Evolutionary conservation across 2,888 invertebrate genomes (phyloP), one percentile per base, ranked within the genome.

Genomic region (Amphipoea lucens): DNA sequence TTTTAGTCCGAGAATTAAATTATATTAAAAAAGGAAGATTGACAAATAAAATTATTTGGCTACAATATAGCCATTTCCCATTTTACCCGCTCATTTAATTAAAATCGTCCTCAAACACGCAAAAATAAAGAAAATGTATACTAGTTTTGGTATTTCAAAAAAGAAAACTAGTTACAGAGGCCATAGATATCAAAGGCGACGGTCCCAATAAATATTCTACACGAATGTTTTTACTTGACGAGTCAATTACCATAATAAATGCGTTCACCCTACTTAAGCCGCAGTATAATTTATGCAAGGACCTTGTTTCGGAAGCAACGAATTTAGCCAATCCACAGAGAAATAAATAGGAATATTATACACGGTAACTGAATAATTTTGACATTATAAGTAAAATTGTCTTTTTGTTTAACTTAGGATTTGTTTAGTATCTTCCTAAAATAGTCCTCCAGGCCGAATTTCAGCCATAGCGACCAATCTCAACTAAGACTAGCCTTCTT

Each of bases 231-330:
- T 89, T 82, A 84, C 81, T 82, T 72, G 71, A 83, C 68, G 76
- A 79, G 78, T 74, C 75, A 51, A 88, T 88, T 89, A 84, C 67
- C 82, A 88, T 88, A 89, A 82, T 86, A 84, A 88, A 88, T 80
- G 74, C 76, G 78, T 81, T 78, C 70, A 85, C 74, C 78, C 79
- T 88, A 89, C 88, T 89, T 88, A 87, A 51, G 63, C 78, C 71
- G 3, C 68, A 74, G 73, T 83, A 84, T 89, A 88, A 88, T 88
- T 88, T 89, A 88, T 88, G 81, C 89, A 48, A 81, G 81, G 67
- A 78, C 81, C 83, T 85, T 84, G 88, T 84, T 84, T 83, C 76
- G 73, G 82, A 87, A 86, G 80, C 82, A 81, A 78, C 73, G 60
- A 84, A 78, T 88, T 87, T 86, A 76, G 81, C 81, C 82, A 82